phyloP scores from a whole-genome alignment of 2,113 vertebrate species.

The Brachyhypopomus occidentalis region DNA sequence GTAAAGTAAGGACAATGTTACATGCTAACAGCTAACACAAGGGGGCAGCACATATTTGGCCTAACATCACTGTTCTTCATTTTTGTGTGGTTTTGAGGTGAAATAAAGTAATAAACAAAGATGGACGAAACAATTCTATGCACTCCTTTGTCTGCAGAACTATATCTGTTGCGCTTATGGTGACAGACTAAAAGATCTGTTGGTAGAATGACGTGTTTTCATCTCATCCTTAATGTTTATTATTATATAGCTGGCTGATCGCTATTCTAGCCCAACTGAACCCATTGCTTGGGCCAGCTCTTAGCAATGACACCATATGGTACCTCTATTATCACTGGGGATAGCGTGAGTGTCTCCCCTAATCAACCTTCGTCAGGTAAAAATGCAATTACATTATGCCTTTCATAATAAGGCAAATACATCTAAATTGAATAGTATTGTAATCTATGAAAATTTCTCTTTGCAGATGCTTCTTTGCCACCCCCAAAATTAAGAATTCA shows the following conservation, averaged over 20 bases:
- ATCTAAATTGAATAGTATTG: background rate
- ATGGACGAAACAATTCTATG: no score
- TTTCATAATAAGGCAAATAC: background rate
- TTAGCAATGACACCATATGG: constrained; percentile 86
- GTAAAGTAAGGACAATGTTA: constrained; percentile 6
- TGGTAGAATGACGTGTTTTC: background rate
- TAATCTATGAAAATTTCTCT: constrained; percentile 12
- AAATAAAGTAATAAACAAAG: no score
- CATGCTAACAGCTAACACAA: background rate
- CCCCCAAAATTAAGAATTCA: constrained; percentile 34
- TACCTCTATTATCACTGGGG: constrained; percentile 87
- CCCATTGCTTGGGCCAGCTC: constrained; percentile 89
- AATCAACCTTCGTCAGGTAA: constrained; percentile 40
- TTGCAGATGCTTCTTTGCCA: constrained; percentile 42
- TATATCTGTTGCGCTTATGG: no score
- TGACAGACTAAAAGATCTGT: background rate
- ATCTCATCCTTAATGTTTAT: background rate
- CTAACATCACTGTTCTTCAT: background rate
- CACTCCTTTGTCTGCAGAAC: no score
- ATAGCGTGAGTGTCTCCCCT: constrained; percentile 59
- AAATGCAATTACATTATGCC: background rate
- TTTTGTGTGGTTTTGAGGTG: no score
- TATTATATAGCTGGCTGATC: constrained; percentile 85
- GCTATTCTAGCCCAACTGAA: constrained; percentile 95
- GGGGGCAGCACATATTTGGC: constrained; percentile 3